Evolutionary conservation across 1,140 invertebrate genomes (phyloP).

Genomic region (Lordiphosa clarofinis): DNA sequence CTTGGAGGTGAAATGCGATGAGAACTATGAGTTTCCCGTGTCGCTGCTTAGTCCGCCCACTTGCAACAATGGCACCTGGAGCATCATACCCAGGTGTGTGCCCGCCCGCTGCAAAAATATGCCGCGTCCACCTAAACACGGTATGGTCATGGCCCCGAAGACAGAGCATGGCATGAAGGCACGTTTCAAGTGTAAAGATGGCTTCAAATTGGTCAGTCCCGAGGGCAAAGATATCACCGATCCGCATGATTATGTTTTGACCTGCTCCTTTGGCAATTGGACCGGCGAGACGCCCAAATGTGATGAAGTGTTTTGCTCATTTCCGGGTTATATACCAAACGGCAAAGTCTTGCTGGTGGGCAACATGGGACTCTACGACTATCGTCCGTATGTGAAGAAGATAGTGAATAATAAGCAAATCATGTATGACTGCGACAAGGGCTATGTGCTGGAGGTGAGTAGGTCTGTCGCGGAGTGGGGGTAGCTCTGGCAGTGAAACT

Average conservation of each 20-base stretch:
- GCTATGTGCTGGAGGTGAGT: conserved; percentile 88
- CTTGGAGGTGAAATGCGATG: conserved; percentile 91
- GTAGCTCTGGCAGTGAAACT: too few relatives aligned
- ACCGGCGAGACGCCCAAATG: conserved; percentile 91
- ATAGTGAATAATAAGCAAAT: conserved; percentile 97
- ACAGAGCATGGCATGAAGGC: conserved; percentile 97
- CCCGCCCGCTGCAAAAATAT: conserved; percentile 94
- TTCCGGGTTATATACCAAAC: conserved; percentile 93
- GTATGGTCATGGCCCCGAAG: conserved; percentile 97
- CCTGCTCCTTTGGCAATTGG: conserved; percentile 96
- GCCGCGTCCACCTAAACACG: conserved; percentile 92
- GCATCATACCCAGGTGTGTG: conserved; percentile 93
- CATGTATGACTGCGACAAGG: conserved; percentile 97
- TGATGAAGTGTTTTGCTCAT: conserved; percentile 95
- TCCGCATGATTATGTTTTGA: conserved; percentile 83
- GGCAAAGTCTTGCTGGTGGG: conserved; percentile 96
- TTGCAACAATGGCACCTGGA: conserved; percentile 98
- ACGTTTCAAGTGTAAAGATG: conserved; percentile 94
- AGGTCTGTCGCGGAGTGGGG: neutral
- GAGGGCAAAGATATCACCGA: conserved; percentile 80
- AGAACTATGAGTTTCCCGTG: conserved; percentile 90
- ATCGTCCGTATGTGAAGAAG: conserved; percentile 96
- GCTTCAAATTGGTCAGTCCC: conserved; percentile 89
- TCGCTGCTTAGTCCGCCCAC: conserved; percentile 79
- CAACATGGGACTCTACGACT: conserved; percentile 98